A percentile compares a stretch with the other conserved stretches of the same genome.
Evolutionary conservation across 2,797 vertebrate species (phyloP).

Genomic region (Nyctibius grandis): DNA sequence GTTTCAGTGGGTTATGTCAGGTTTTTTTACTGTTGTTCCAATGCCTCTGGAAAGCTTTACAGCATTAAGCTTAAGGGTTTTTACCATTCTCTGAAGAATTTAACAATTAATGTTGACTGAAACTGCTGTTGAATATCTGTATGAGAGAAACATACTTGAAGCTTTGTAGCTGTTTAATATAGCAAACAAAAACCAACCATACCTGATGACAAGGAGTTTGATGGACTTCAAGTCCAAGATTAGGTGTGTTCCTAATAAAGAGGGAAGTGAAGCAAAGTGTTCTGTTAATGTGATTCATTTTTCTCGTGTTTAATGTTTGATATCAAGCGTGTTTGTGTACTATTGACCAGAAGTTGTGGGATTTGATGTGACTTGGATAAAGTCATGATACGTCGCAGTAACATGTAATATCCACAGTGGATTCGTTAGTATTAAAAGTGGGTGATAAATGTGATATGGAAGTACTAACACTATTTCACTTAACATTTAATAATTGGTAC

Average conservation of each 20-base stretch:
- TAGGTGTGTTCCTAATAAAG: not conserved
- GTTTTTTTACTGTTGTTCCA: not conserved
- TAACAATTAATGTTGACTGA: not conserved
- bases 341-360: fast-evolving
- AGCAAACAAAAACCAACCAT: not conserved
- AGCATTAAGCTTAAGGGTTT: not conserved
- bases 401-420: not conserved
- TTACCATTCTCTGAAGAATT: not conserved
- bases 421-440: not conserved
- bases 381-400: fast-evolving
- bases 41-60: not conserved
- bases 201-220: not conserved
- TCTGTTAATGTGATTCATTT: not conserved
- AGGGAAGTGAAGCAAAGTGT: not conserved
- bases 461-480: not conserved
- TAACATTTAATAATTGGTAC: not conserved
- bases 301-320: not conserved
- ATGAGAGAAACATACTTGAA: not conserved
- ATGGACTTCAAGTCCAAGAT: not conserved
- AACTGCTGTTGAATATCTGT: not conserved
- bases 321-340: not conserved
- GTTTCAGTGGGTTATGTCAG: not conserved
- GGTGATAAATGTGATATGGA: not conserved
- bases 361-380: not conserved
- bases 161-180: not conserved